phyloP scores from a whole-genome alignment of 23 tunicate genomes.

The Styela clava region DNA sequence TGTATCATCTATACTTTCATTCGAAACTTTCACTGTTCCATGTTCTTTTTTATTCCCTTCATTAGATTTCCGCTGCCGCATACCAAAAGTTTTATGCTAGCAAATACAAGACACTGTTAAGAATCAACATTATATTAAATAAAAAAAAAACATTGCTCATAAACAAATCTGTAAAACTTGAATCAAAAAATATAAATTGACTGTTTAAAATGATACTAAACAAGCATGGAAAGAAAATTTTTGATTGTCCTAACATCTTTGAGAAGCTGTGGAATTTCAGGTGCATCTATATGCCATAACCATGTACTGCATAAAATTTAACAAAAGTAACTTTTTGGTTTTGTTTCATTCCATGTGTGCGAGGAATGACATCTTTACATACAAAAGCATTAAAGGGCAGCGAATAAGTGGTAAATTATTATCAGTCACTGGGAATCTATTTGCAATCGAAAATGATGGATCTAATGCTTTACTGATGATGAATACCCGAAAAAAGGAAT shows the following conservation, averaged over 20 bases:
- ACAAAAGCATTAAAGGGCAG: conserved; percentile 54
- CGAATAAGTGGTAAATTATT: not conserved
- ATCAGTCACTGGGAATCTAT: conserved; percentile 35
- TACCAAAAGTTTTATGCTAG: not conserved
- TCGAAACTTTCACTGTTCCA: not conserved
- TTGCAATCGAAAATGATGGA: conserved; percentile 18
- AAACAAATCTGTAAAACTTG: too few species aligned
- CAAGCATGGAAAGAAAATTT: too few species aligned
- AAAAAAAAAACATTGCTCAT: too few species aligned
- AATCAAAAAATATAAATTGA: too few species aligned
- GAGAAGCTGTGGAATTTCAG: not conserved
- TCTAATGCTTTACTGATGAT: not conserved
- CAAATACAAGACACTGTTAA: too few species aligned
- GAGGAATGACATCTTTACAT: conserved; percentile 69
- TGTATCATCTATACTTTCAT: conserved; percentile 7
- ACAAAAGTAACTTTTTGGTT: conserved; percentile 31
- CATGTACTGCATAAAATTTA: conserved; percentile 51
- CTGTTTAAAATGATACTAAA: too few species aligned
- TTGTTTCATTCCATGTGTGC: conserved; percentile 31
- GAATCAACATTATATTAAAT: too few species aligned
- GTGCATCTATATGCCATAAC: conserved; percentile 44
- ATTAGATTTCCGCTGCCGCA: conserved; percentile 1
- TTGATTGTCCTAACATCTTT: too few species aligned
- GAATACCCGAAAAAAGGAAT: not conserved
- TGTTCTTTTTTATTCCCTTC: not conserved